Percentiles rank a stretch among this genome's conserved stretches.
Conservation (phyloP, 1,140 invertebrate genomes). For the Drosophila parvula region DNA sequence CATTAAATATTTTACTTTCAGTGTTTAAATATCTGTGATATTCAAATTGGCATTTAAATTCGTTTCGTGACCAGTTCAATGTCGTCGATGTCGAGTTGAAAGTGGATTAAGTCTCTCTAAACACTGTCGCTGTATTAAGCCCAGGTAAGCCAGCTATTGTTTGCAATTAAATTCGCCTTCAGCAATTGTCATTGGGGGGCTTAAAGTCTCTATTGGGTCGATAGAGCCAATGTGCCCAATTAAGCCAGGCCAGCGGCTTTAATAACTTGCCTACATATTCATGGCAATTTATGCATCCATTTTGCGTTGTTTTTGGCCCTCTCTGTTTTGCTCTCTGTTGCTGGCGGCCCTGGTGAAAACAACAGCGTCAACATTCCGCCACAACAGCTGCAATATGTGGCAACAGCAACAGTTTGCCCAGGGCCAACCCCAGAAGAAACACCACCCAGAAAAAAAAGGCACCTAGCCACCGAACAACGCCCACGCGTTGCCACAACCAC, state of each 20-base stretch:
- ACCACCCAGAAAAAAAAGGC: neutral
- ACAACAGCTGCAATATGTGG: conserved; percentile 61
- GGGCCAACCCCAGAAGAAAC: conserved; percentile 1
- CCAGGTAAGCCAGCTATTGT: conserved; percentile 25
- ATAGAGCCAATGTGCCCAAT: conserved; percentile 5
- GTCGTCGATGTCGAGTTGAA: neutral
- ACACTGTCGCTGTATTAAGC: conserved; percentile 2
- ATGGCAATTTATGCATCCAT: conserved; percentile 52
- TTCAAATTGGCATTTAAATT: neutral
- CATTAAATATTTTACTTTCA: neutral
- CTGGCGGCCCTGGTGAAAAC: conserved; percentile 26
- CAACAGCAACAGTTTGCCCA: conserved; percentile 73
- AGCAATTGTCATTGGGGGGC: conserved; percentile 9
- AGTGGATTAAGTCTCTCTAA: conserved; percentile 3
- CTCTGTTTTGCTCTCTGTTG: conserved; percentile 6
- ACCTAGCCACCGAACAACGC: conserved; percentile 17
- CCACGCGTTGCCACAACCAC: conserved; percentile 11
- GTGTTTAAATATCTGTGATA: neutral
- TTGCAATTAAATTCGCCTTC: conserved; percentile 37
- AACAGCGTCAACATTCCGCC: conserved; percentile 32
- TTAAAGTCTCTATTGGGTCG: conserved; percentile 10
- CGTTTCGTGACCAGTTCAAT: neutral
- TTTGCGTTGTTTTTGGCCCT: conserved; percentile 37
- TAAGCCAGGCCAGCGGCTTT: conserved; percentile 23
- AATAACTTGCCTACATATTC: conserved; percentile 17